A percentile compares a stretch with the other conserved stretches of the same genome.
phyloP scores from a whole-genome alignment of 2,888 invertebrate species.

The Luperina nickerlii region DNA sequence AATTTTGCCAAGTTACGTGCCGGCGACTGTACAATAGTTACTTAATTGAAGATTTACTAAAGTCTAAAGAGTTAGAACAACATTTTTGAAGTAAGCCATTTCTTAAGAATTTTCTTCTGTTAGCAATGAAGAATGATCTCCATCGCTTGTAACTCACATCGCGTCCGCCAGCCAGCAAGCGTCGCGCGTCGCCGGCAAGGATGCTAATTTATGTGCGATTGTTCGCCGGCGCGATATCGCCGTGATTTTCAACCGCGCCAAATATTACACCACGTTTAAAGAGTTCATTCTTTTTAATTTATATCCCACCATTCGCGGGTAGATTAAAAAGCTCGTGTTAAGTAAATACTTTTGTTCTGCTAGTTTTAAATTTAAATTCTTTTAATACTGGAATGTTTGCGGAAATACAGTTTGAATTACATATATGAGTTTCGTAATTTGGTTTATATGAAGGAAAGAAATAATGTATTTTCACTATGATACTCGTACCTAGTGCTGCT shows the following conservation, averaged over 20 bases:
- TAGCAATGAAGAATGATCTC: not conserved
- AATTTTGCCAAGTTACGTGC: no score
- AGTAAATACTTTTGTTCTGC: constrained; percentile 51
- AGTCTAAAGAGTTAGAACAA: not conserved
- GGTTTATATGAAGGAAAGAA: not conserved
- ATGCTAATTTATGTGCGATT: constrained; percentile 70
- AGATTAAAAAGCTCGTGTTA: constrained; percentile 50
- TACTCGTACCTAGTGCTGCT: no score
- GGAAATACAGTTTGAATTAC: constrained; percentile 1
- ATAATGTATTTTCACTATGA: not conserved
- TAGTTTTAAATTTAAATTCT: constrained; percentile 42
- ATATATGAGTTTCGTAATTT: not conserved
- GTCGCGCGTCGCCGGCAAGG: constrained; percentile 58
- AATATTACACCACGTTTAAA: constrained; percentile 58
- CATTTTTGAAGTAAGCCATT: not conserved
- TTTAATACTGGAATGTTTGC: constrained; percentile 26
- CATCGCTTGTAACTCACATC: constrained; percentile 48
- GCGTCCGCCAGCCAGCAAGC: constrained; percentile 32
- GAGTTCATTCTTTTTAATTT: constrained; percentile 66
- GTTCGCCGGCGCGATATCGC: constrained; percentile 64
- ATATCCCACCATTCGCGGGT: constrained; percentile 41
- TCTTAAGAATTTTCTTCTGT: not conserved
- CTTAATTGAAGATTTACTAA: not conserved
- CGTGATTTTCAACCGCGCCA: constrained; percentile 59
- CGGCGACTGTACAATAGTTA: not conserved